Base-by-base conservation (phyloP, 2,888 invertebrate genomes). In the Augiades crinisus region DNA sequence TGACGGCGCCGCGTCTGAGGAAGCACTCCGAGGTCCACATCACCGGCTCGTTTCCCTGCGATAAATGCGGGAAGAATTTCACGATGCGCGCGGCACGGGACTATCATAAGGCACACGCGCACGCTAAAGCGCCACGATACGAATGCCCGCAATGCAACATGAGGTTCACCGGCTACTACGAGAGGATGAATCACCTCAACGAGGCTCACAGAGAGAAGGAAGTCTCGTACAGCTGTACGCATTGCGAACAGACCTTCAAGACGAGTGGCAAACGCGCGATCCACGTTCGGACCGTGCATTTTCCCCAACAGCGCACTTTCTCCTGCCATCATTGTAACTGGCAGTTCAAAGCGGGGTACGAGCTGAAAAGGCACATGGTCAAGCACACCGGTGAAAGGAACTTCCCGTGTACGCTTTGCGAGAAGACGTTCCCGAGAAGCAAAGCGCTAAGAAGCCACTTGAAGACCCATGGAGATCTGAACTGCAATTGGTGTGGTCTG, bases 21-120 rank as follows among this genome's bases (percentile, higher is more conserved):
- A 87, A 85, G 58, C 88, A 89, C 62, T 78, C 81, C 0, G 86
- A 86, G 61, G 78, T 82, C 0, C 88, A 89, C 36, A 71, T 82
- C 14, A 73, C 75, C 1, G 88, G 88, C 0, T 75, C 78, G 1
- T 88, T 87, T 47, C 76, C 85, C 0, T 89, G 88, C 55, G 75
- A 79, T 24, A 75, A 78, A 49, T 89, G 88, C 54, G 80, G 72
- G 0, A 71, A 72, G 33, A 65, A 76, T 0, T 89, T 88, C 44
- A 72, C 68, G 0, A 80, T 81, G 78, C 72, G 85, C 5, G 77
- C 79, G 0, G 79, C 83, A 0, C 76, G 88, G 47, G 86, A 88
- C 34, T 75, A 79, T 0, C 88, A 88, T 36, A 85, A 81, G 45
- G 80, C 81, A 0, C 72, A 75, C 0, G 75, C 74, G 0, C 87